Evolutionary conservation across 2,888 invertebrate genomes (phyloP).

Genomic region (Timema cristinae): DNA sequence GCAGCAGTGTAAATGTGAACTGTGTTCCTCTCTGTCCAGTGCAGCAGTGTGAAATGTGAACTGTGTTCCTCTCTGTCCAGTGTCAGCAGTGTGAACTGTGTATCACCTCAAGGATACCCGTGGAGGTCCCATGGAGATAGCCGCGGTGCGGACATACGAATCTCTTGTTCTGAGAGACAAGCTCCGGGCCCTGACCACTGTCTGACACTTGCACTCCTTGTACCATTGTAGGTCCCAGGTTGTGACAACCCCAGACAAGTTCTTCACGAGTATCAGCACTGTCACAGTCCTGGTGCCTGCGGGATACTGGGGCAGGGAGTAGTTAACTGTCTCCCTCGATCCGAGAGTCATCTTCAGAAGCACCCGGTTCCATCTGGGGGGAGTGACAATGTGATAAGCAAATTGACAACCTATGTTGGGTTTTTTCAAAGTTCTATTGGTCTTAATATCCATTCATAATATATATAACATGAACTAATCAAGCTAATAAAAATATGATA

Average conservation of each 20-base stretch:
- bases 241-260: neutral
- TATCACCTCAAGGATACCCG: neutral
- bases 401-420: too few relatives aligned
- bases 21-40: too few relatives aligned
- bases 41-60: too few relatives aligned
- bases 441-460: too few relatives aligned
- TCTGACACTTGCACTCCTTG: neutral
- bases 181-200: neutral
- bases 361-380: slow-evolving; percentile 7
- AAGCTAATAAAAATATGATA: too few relatives aligned
- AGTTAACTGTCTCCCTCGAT: neutral
- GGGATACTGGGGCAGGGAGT: neutral
- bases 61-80: too few relatives aligned
- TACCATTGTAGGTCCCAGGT: neutral
- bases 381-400: too few relatives aligned
- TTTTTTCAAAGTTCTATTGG: too few relatives aligned
- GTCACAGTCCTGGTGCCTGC: neutral
- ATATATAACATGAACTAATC: too few relatives aligned
- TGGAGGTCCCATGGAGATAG: neutral
- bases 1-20: too few relatives aligned
- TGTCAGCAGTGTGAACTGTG: neutral
- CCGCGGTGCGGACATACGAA: neutral
- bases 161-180: neutral
- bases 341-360: neutral
- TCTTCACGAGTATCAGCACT: neutral